Evolutionary conservation across 2,113 vertebrate genomes (phyloP), one percentile per base, ranked within the genome.

Genomic region (Poicephalus meyeri): DNA sequence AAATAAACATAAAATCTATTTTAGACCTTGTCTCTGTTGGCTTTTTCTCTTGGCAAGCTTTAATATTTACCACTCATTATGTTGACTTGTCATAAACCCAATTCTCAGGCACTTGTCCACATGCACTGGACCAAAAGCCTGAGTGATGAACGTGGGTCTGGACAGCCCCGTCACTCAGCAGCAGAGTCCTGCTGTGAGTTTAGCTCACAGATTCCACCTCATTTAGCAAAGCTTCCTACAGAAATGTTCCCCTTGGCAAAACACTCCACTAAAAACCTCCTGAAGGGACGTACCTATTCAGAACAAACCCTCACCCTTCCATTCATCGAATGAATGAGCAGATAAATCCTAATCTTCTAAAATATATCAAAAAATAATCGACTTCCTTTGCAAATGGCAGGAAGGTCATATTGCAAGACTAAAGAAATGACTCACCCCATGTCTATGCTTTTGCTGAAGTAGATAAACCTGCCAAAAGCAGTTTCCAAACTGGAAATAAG

Each of bases 1-100:
- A 94, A 95, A 93, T 65, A 92, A 93, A 79, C 80, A 89, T n/a
- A 76, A 88, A 94, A 80, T 85, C 70, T 94, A 95, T 95, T 95
- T 95, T 89, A 73, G 89, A 73, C 28, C 25, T 79, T 64, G 72
- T 64, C 60, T 77, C 42, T 84, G 47, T 95, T 70, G 86, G 61
- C 65, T 66, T 88, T 89, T 86, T 86, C 58, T 73, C 79, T 81
- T 92, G 89, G 78, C 56, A 41, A 29, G 78, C 73, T 92, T 78
- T 81, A 80, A 63, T 80, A 86, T 88, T 91, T 92, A 55, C 78
- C 61, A 91, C 56, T 68, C 80, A 88, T 49, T 47, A 11, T 21
- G 69, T 5, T 89, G 73, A 60, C 29, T 86, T 78, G 70, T 87
- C 42, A 35, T 18, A 93, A 95, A 56, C 12, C 21, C 39, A 23